A percentile compares a stretch with the other conserved stretches of the same genome.
Evolutionary conservation across 2,888 invertebrate species (phyloP).

Genomic region (Rutpela maculata): DNA sequence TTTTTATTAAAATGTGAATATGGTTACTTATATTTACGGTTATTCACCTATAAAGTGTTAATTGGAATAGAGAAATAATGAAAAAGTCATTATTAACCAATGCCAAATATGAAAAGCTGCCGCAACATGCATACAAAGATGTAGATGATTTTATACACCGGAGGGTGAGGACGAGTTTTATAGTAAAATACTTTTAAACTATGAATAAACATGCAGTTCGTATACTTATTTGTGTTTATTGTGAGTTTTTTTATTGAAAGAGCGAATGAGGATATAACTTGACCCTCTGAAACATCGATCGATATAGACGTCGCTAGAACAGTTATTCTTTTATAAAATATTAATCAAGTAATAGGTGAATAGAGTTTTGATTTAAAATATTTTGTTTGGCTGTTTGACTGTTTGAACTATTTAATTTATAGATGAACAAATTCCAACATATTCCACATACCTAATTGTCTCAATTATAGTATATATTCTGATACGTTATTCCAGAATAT

Average conservation of each 20-base stretch:
- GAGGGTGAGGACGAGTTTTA: slow-evolving; percentile 59
- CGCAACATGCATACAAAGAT: slow-evolving; percentile 68
- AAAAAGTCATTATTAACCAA: slow-evolving; percentile 69
- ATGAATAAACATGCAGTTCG: slow-evolving; percentile 34
- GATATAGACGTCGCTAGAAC: slow-evolving; percentile 4
- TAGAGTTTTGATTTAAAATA: neutral
- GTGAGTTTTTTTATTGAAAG: neutral
- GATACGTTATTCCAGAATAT: neutral
- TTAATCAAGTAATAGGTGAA: neutral
- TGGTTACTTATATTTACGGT: slow-evolving; percentile 1
- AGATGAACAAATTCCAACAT: neutral
- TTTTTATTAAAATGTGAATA: slow-evolving; percentile 34
- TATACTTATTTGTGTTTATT: neutral
- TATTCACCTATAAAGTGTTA: slow-evolving; percentile 8
- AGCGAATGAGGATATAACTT: slow-evolving; percentile 15
- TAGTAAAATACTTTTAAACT: slow-evolving; percentile 1
- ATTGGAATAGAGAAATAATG: slow-evolving; percentile 58
- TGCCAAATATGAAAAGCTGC: slow-evolving; percentile 72
- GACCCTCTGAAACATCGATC: slow-evolving; percentile 38
- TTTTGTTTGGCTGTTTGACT: neutral
- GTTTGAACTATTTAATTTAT: neutral
- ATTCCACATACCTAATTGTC: too few species aligned
- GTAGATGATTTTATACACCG: slow-evolving; percentile 63
- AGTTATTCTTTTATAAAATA: neutral
- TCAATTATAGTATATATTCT: too few species aligned